Base-by-base conservation (phyloP, 2,113 vertebrate genomes). In the Eidolon helvum region DNA sequence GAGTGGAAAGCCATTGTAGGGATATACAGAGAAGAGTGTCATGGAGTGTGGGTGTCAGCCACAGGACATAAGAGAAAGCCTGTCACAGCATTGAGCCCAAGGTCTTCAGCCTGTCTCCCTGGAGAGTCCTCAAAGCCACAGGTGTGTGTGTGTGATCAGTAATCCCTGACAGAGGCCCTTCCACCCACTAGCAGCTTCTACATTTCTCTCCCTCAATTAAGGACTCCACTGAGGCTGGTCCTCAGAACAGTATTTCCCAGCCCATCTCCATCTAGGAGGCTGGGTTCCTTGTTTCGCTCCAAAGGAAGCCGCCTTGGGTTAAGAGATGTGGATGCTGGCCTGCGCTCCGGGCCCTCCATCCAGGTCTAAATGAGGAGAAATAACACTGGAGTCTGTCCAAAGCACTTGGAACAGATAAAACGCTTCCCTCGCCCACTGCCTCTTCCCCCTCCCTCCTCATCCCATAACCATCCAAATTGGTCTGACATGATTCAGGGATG, bases 331-430 rank as follows among this genome's bases (percentile, higher is more conserved):
- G 61, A 84, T 91, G 79, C 86, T 96, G 97, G 96, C 92, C 92
- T 95, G 94, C 50, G 66, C 61, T 87, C 74, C 7, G 2, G 66
- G 53, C 71, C 15, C 90, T 88, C 59, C 65, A 92, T 97, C 97
- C 96, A 97, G 97, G 92, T 92, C 96, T 90, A 96, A 96, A 97
- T 95, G 96, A 97, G 95, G 85, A 97, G 95, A 92, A 95, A 82
- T 94, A 96, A 94, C 84, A 30, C 84, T 98, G 97, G 97, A 90
- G 79, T 71, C 28, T 72, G 53, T 90, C 97, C 97, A 97, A 66
- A 95, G 93, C 80, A 40, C 82, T 97, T 96, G 94, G 97, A 97
- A 94, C 84, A 28, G 77, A 84, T 7, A 16, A 88, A 91, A 89
- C 65, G 45, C 69, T 88, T 90, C 80, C 95, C 40, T 75, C 22